Conservation (phyloP, 2,888 invertebrate genomes). For the Molanna angustata region DNA sequence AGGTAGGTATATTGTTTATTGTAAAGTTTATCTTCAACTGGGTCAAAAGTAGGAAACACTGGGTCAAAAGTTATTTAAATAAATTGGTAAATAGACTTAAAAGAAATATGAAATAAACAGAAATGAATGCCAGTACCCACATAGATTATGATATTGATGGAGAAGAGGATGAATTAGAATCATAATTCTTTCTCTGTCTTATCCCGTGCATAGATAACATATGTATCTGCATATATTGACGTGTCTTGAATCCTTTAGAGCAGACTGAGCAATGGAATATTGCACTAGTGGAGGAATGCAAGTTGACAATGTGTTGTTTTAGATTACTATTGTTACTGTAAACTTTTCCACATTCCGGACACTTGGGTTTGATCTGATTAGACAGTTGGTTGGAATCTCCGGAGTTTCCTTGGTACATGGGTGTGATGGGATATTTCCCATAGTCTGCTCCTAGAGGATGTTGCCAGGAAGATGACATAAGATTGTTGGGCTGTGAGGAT, state of each 20-base stretch:
- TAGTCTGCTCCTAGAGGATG: no score
- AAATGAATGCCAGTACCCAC: no score
- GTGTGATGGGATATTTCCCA: constrained; percentile 26
- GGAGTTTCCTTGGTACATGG: constrained; percentile 24
- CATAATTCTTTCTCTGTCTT: constrained; percentile 56
- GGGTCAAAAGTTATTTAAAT: no score
- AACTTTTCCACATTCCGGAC: constrained; percentile 65
- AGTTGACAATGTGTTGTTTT: constrained; percentile 67
- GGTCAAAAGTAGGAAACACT: no score
- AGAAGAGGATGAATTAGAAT: constrained; percentile 26
- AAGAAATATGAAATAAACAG: no score
- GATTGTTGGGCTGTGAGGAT: constrained; percentile 33
- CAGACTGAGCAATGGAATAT: constrained; percentile 63
- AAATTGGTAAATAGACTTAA: no score
- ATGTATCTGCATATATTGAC: constrained; percentile 69
- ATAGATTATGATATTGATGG: constrained; percentile 28
- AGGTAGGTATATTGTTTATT: no score
- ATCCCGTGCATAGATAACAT: constrained; percentile 66
- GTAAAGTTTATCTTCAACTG: no score
- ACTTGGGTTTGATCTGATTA: constrained; percentile 55
- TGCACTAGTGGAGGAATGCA: constrained; percentile 60
- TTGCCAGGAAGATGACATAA: constrained; percentile 35
- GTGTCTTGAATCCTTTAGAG: constrained; percentile 66
- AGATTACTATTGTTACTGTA: constrained; percentile 68
- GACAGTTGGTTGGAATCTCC: constrained; percentile 28